Evolutionary conservation across 1,140 invertebrate genomes (phyloP).

Genomic region (Episyrphus balteatus): DNA sequence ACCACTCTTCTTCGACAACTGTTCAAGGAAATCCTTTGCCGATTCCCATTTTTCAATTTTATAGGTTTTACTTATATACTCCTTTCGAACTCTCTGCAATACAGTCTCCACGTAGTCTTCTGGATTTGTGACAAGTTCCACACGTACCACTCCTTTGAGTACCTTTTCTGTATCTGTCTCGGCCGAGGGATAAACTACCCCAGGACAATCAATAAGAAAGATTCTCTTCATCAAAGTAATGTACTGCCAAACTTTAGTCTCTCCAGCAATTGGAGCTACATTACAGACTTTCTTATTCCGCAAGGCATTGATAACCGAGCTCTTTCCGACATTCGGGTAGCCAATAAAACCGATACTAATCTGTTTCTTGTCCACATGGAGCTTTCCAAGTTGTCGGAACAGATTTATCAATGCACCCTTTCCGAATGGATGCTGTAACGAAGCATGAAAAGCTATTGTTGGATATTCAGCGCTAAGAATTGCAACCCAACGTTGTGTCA

Average conservation of each 20-base stretch:
- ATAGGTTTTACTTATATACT: conserved; percentile 89
- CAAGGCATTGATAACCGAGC: conserved; percentile 95
- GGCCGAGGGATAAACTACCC: conserved; percentile 89
- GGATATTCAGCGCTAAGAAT: conserved; percentile 90
- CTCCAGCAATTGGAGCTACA: conserved; percentile 96
- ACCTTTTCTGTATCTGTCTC: conserved; percentile 94
- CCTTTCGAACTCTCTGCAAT: conserved; percentile 75
- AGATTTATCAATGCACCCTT: conserved; percentile 97
- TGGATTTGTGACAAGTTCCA: conserved; percentile 88
- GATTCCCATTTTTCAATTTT: conserved; percentile 70
- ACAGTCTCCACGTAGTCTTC: conserved; percentile 88
- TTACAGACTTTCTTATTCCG: conserved; percentile 94
- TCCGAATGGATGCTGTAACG: conserved; percentile 94
- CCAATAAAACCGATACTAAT: conserved; percentile 99
- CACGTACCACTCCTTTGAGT: conserved; percentile 87
- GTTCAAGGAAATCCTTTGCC: conserved; percentile 83
- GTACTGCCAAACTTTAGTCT: conserved; percentile 99
- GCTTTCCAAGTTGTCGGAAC: conserved; percentile 89
- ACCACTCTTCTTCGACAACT: conserved; percentile 74
- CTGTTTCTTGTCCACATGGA: conserved; percentile 93
- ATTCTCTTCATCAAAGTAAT: conserved; percentile 96
- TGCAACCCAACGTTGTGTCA: conserved; percentile 91
- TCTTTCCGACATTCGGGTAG: conserved; percentile 99
- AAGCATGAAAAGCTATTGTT: conserved; percentile 96
- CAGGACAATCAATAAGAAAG: conserved; percentile 98